A percentile compares a stretch with the other conserved stretches of the same genome.
Conservation (phyloP, 2,113 vertebrate genomes). For the Calonectris borealis region DNA sequence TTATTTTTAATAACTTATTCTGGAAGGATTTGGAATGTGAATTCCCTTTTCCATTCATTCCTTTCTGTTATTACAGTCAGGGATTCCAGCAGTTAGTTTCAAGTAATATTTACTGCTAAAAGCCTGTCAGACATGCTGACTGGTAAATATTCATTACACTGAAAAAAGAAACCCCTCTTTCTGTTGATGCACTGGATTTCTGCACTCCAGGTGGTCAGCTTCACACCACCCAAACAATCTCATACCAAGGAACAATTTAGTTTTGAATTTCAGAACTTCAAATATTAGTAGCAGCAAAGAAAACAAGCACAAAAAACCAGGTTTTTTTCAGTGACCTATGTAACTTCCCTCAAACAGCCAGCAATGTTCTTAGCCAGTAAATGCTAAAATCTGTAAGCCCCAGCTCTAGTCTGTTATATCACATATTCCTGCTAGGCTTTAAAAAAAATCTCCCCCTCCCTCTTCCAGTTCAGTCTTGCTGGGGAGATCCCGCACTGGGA, state of each 20-base stretch:
- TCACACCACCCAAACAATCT: not conserved
- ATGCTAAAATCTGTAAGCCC: not conserved
- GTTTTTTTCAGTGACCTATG: not conserved
- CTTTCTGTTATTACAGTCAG: slow-evolving; percentile 2
- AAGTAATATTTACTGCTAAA: slow-evolving; percentile 20
- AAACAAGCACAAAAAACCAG: not conserved
- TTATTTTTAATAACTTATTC: slow-evolving; percentile 30
- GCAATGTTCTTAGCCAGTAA: not conserved
- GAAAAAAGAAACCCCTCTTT: not conserved
- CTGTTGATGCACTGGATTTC: not conserved
- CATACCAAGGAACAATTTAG: not conserved
- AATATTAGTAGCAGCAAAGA: not conserved
- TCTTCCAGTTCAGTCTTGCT: not conserved
- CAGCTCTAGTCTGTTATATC: not conserved
- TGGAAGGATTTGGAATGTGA: not conserved
- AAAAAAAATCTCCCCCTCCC: not conserved
- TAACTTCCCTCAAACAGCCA: not conserved
- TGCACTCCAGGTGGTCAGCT: not conserved
- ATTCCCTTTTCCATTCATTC: slow-evolving; percentile 1
- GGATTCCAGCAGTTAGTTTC: slow-evolving; percentile 26
- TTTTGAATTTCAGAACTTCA: not conserved
- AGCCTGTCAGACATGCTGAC: not conserved
- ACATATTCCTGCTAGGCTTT: not conserved
- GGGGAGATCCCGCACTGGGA: not conserved
- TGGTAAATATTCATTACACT: slow-evolving; percentile 16